Evolutionary conservation across 2,113 vertebrate species (phyloP).

Genomic region (Sisor rabdophorus): DNA sequence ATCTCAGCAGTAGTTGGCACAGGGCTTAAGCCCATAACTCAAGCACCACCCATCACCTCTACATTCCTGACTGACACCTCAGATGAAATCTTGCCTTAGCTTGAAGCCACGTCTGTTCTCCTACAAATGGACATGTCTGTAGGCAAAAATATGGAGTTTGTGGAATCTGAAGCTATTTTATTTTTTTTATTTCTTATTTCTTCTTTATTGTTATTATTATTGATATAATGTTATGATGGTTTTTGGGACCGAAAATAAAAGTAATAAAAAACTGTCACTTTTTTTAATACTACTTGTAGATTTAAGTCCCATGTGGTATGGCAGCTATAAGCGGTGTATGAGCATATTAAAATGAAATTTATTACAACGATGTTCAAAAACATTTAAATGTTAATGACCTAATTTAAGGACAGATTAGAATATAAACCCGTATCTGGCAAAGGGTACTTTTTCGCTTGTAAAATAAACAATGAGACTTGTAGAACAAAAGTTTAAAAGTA

Average conservation of each 20-base stretch:
- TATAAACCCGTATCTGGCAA: too few species aligned
- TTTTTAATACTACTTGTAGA: slow-evolving; percentile 10
- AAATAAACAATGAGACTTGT: too few species aligned
- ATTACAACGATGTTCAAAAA: too few species aligned
- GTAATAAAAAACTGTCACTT: slow-evolving; percentile 51
- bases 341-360: too few species aligned
- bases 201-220: slow-evolving; percentile 78
- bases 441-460: too few species aligned
- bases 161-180: slow-evolving; percentile 69
- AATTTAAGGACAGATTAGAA: too few species aligned
- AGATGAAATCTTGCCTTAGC: slow-evolving; percentile 58
- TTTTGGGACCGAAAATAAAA: slow-evolving; percentile 78
- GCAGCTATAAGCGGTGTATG: too few species aligned
- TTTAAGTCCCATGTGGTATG: not conserved
- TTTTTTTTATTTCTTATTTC: slow-evolving; percentile 63
- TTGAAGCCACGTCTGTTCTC: slow-evolving; percentile 64
- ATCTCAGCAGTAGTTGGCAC: slow-evolving; percentile 67
- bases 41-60: slow-evolving; percentile 56
- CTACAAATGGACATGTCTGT: slow-evolving; percentile 62
- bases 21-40: slow-evolving; percentile 41
- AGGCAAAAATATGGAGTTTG: slow-evolving; percentile 61
- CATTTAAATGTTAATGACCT: too few species aligned
- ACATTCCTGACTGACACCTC: slow-evolving; percentile 76
- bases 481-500: too few species aligned
- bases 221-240: slow-evolving; percentile 77